phyloP scores from a whole-genome alignment of 2,888 invertebrate genomes.

The Spialia ferax region DNA sequence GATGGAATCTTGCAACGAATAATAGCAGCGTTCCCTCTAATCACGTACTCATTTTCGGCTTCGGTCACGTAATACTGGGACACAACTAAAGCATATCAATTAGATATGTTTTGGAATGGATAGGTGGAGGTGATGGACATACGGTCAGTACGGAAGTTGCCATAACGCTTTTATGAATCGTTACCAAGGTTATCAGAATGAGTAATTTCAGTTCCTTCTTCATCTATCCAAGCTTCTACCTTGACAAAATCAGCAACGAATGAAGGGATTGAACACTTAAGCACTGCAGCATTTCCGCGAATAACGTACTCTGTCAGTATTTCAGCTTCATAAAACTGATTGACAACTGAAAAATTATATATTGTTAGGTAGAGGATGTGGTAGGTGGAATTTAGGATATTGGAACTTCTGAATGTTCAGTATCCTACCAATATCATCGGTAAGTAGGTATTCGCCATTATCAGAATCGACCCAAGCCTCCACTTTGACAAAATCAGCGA shows the following conservation, averaged over 20 bases:
- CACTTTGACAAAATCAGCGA: slow-evolving; percentile 96
- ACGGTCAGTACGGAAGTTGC: slow-evolving; percentile 60
- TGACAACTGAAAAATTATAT: slow-evolving; percentile 82
- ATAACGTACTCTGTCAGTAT: slow-evolving; percentile 96
- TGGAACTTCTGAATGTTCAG: slow-evolving; percentile 23
- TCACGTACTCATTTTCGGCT: slow-evolving; percentile 97
- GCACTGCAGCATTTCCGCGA: slow-evolving; percentile 94
- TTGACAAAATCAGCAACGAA: slow-evolving; percentile 97
- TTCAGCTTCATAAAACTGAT: slow-evolving; percentile 96
- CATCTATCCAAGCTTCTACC: slow-evolving; percentile 93
- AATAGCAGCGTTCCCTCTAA: slow-evolving; percentile 96
- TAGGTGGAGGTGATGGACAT: slow-evolving; percentile 64
- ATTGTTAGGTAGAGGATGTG: slow-evolving; percentile 20
- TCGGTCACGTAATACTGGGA: slow-evolving; percentile 96
- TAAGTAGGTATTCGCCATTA: slow-evolving; percentile 90
- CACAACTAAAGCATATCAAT: slow-evolving; percentile 90
- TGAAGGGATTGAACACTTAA: slow-evolving; percentile 96
- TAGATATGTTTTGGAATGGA: slow-evolving; percentile 62
- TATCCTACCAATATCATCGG: slow-evolving; percentile 90
- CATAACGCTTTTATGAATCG: slow-evolving; percentile 56
- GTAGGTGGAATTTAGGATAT: slow-evolving; percentile 30
- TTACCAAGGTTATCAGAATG: slow-evolving; percentile 91
- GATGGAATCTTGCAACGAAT: slow-evolving; percentile 98
- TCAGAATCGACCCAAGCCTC: slow-evolving; percentile 92
- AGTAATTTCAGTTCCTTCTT: slow-evolving; percentile 89